Base-by-base conservation (phyloP, 1,140 invertebrate species). In the Tetraneura akinire region DNA sequence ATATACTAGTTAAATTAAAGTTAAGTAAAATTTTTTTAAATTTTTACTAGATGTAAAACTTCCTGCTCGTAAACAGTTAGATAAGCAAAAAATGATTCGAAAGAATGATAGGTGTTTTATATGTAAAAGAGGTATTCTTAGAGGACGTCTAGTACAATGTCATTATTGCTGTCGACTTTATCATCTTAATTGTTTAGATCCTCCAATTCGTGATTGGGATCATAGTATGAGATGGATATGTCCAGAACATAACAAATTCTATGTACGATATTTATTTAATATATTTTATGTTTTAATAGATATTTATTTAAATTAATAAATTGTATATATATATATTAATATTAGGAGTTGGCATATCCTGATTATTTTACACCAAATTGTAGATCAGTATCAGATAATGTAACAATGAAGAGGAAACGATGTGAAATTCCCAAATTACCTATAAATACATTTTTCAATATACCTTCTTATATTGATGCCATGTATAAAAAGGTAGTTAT, bases 121-220 rank as follows among this genome's bases (percentile, higher is more conserved):
- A 9, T 78, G 74, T 23, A 78, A 62, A 45, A 60, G 42, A 78
- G 42, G 74, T 62, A 14, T 78, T n/a, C 55, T 78, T 29, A 26
- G 42, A n/a, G 74, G 55, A 57, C 37, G 74, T 11, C 62, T 78
- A 23, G 37, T 78, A 14, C 55, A 78, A 60, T 98, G 97, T 86
- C 96, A 98, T 87, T 98, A 94, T 85, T 98, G 97, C 86, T 91
- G 94, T 1, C 86, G 95, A 66, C 90, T 92, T 83, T 98, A 93
- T 86, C 96, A 98, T 86, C 88, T 94, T 87, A 96, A 98, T 85
- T 98, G 97, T 85, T 85, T 98, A 37, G 92, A 97, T 86, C 96
- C 96, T 21, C 96, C 96, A 32, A 78, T 78, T n/a, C 74, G 74
- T 78, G 74, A 78, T 62, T 78, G 74, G 74, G 74, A 78, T 47